These are phyloP conservation scores for Oopsacas minuta DNA, from an alignment of 37 sponge, comb jelly and placozoan genomes.

Conservation along the genomic window DNA sequence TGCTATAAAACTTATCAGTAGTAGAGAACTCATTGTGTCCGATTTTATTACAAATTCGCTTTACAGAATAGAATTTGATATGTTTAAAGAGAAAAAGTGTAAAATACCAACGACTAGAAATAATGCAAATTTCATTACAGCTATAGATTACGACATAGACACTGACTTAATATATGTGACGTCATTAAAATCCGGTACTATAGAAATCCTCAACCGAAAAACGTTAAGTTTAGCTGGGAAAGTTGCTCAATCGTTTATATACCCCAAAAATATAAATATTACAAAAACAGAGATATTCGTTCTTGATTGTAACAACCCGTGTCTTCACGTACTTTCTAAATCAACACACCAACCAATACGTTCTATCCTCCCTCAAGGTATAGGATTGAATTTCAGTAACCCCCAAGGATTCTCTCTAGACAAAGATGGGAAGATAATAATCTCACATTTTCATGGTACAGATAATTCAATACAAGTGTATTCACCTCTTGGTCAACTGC, in stretches of 20 bases:
- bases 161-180: neutral
- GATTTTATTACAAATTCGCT: neutral
- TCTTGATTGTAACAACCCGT: neutral
- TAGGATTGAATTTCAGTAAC: neutral
- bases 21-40: neutral
- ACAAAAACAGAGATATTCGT: neutral
- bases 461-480: neutral
- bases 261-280: neutral
- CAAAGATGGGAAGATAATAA: neutral
- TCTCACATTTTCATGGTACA: neutral
- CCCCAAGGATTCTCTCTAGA: neutral
- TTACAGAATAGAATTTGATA: neutral
- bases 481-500: neutral
- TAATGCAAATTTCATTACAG: neutral
- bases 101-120: neutral
- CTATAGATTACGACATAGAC: neutral
- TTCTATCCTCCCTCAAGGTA: neutral
- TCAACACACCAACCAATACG: neutral
- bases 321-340: neutral
- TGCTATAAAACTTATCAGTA: neutral
- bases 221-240: neutral
- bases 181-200: neutral
- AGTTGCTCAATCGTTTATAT: neutral
- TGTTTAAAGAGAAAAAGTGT: neutral
- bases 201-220: neutral